These are phyloP conservation scores for Protobothrops flavoviridis DNA, from an alignment of 2,113 vertebrate genomes.

Conservation along the genomic window DNA sequence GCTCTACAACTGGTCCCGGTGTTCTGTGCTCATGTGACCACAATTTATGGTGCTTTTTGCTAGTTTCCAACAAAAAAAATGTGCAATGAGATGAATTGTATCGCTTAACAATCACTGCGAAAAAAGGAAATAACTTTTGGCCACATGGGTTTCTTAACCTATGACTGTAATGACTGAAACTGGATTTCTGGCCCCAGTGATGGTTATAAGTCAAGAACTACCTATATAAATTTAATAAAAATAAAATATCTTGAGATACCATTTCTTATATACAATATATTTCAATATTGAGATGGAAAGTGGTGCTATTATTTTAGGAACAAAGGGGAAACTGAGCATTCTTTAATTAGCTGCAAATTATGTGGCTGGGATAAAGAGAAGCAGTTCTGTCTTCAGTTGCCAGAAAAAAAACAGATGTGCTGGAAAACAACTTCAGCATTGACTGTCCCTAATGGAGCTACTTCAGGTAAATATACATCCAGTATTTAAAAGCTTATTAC, in stretches of 20 bases:
- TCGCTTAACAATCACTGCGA: not conserved
- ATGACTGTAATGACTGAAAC: not conserved
- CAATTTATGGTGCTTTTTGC: not conserved
- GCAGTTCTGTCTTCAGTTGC: slow-evolving; percentile 76
- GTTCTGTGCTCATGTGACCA: not conserved
- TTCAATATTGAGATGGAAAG: not conserved
- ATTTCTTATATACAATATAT: not conserved
- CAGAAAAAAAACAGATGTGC: slow-evolving; percentile 9
- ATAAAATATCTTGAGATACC: not conserved
- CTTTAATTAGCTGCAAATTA: slow-evolving; percentile 81
- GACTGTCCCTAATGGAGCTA: slow-evolving; percentile 2
- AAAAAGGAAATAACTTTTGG: not conserved
- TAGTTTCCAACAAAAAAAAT: not conserved
- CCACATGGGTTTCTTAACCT: not conserved
- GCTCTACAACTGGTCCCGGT: not conserved
- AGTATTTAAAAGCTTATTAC: not conserved
- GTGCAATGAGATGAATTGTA: not conserved
- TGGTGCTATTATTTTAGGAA: slow-evolving; percentile 76
- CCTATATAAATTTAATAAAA: not conserved
- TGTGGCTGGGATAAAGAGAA: slow-evolving; percentile 86
- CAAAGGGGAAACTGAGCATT: slow-evolving; percentile 73
- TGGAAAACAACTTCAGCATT: not conserved
- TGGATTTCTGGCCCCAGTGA: not conserved
- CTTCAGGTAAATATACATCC: slow-evolving; percentile 54
- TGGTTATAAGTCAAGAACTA: not conserved